phyloP scores from a whole-genome alignment of 2,888 invertebrate genomes.

The Eustalomyia histrio region DNA sequence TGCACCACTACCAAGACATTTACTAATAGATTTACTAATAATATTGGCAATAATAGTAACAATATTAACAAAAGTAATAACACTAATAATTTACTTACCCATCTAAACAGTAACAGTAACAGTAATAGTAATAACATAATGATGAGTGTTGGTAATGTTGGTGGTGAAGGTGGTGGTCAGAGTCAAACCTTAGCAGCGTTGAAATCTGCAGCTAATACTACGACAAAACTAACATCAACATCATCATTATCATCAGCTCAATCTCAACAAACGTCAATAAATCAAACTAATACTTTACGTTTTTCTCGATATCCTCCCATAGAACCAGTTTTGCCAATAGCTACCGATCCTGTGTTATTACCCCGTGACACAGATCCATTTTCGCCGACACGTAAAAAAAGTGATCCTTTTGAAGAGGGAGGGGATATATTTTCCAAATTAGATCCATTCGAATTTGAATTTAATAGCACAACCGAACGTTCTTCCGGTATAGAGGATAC shows the following conservation, averaged over 20 bases:
- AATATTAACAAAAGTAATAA: constrained; percentile 16
- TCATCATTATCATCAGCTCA: constrained; percentile 28
- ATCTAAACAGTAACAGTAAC: too few species aligned
- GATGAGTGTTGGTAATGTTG: constrained; percentile 37
- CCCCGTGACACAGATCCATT: constrained; percentile 79
- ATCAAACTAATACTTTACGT: constrained; percentile 64
- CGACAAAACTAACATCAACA: constrained; percentile 22
- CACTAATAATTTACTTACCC: constrained; percentile 39
- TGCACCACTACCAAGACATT: constrained; percentile 61
- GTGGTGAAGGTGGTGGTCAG: constrained; percentile 41
- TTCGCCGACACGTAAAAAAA: constrained; percentile 79
- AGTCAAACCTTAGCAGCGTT: constrained; percentile 34
- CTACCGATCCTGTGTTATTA: constrained; percentile 79
- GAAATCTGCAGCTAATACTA: constrained; percentile 5
- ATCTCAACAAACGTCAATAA: constrained; percentile 31
- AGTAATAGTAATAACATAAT: neutral
- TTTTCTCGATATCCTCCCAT: constrained; percentile 64
- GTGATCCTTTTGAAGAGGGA: constrained; percentile 85
- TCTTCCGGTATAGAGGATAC: constrained; percentile 17
- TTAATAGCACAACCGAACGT: constrained; percentile 65
- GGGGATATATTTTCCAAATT: constrained; percentile 78
- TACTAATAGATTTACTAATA: constrained; percentile 38
- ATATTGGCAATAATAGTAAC: constrained; percentile 3
- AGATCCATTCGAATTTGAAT: constrained; percentile 79
- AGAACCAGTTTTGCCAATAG: constrained; percentile 67